Conservation (phyloP, 2,888 invertebrate genomes). For the Acanthosoma haemorrhoidale region DNA sequence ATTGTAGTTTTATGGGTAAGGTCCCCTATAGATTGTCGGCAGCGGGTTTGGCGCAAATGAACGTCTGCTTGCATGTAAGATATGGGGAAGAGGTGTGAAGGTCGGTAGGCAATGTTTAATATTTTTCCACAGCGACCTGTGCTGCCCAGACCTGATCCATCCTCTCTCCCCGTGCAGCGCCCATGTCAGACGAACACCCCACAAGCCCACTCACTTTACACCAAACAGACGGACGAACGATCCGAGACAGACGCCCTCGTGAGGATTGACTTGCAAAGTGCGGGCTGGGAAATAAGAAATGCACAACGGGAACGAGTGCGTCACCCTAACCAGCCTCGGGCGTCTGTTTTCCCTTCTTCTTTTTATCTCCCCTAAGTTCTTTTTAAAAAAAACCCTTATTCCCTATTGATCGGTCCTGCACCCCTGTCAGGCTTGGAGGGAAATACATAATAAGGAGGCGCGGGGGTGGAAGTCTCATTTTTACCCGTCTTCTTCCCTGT, state of each 20-base stretch:
- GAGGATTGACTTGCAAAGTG: conserved; percentile 22
- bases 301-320: conserved; percentile 1
- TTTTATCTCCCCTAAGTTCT: conserved; percentile 1
- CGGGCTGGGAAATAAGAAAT: conserved; percentile 14
- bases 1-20: too few species aligned
- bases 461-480: conserved; percentile 19
- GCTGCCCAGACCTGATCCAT: too few species aligned
- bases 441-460: conserved; percentile 26
- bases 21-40: too few species aligned
- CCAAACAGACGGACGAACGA: too few species aligned
- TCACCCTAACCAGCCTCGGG: conserved; percentile 14
- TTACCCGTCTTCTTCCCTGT: conserved; percentile 8
- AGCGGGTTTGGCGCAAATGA: too few species aligned
- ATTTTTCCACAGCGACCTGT: too few species aligned
- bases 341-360: neutral
- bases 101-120: too few species aligned
- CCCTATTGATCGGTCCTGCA: conserved; percentile 8
- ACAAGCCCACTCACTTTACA: too few species aligned
- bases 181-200: too few species aligned
- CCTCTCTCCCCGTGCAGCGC: too few species aligned
- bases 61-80: too few species aligned
- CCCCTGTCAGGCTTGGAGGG: neutral
- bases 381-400: conserved; percentile 25
- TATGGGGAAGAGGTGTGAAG: too few species aligned
- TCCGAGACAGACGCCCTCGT: neutral